Conservation (phyloP, 2,797 vertebrate genomes). For the Gambelia wislizenii region DNA sequence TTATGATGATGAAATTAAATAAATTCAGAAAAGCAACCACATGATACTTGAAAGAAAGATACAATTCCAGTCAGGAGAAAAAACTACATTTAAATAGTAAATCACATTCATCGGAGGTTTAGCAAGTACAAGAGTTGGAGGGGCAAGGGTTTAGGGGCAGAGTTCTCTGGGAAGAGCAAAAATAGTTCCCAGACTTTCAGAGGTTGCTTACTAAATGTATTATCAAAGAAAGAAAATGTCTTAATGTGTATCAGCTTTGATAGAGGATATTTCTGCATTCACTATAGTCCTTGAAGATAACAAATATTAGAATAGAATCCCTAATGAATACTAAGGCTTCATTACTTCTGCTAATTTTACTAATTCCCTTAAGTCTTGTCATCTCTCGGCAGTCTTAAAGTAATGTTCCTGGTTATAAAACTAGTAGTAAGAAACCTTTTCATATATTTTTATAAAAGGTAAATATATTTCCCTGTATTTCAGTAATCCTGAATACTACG, state of each 20-base stretch:
- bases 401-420: not conserved
- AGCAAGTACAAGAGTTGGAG: too few relatives aligned
- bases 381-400: not conserved
- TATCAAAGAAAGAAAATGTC: not conserved
- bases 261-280: not conserved
- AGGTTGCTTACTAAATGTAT: not conserved
- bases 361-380: not conserved
- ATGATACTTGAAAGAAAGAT: not conserved
- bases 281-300: not conserved
- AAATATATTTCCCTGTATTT: not conserved
- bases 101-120: too few relatives aligned
- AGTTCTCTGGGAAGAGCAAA: not conserved
- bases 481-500: not conserved
- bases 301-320: not conserved
- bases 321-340: not conserved
- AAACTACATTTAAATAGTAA: too few relatives aligned
- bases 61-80: too few relatives aligned
- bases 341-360: too few relatives aligned
- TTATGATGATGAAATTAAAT: not conserved
- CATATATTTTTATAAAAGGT: not conserved
- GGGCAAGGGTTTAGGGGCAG: too few relatives aligned
- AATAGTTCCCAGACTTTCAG: too few relatives aligned
- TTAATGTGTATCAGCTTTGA: not conserved
- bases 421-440: not conserved
- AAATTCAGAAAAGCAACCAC: not conserved